Evolutionary conservation across 1,140 invertebrate species (phyloP), one percentile per base, ranked within the genome.

Genomic region (Bombus pascuorum): DNA sequence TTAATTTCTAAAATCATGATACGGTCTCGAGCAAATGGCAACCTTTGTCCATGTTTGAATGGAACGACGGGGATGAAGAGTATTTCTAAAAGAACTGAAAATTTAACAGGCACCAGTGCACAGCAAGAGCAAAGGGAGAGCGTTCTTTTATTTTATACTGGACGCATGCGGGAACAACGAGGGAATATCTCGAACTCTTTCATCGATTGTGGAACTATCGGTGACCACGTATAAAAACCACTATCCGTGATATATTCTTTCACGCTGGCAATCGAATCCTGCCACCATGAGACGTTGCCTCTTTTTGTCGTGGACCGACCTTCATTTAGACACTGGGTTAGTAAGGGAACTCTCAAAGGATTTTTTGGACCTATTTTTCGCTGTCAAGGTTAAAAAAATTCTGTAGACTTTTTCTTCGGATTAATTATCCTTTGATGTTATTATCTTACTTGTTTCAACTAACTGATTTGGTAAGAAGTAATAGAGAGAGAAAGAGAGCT

Each of bases 161-260:
- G 47, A 72, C 85, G 80, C 88, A 83, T 81, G 82, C 85, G 70
- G 79, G 73, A 71, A 80, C 81, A 83, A 42, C 66, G 32, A 65
- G 15, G 77, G 68, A 68, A 59, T 71, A 86, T 80, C 72, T 87
- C 80, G 77, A 90, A 90, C 89, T 85, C 84, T 90, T 89, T 89
- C 62, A 86, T 71, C 73, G 70, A 81, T 39, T n/a, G 59, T 62
- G 59, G 28, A 62, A n/a, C 28, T n/a, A n/a, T 47, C 9, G 71
- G 73, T 59, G 71, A 66, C 70, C 68, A 81, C 2, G 39, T 47
- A 84, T 65, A 62, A 62, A 62, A 62, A 12, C 28, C 59, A 13
- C 59, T n/a, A n/a, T 13, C 42, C 66, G 72, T 91, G 89, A 92
- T 91, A 90, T 92, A 91, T 83, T 71, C 83, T 81, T 87, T 90